These are phyloP conservation scores for Galleria mellonella DNA, from an alignment of 1,140 invertebrate genomes.

Conservation along the genomic window DNA sequence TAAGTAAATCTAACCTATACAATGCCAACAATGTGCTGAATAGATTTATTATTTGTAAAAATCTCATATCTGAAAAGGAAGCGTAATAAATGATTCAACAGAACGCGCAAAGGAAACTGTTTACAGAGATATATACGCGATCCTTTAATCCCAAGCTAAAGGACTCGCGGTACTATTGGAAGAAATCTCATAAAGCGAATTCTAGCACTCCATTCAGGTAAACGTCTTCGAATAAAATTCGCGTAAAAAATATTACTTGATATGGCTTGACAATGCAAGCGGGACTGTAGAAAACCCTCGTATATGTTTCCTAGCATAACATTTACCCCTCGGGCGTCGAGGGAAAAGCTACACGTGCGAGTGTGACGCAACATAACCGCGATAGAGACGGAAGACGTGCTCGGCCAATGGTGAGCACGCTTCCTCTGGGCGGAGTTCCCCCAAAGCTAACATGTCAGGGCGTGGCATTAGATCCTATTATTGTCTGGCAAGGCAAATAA, in stretches of 20 bases:
- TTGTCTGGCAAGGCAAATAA: constrained; percentile 72
- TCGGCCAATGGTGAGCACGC: constrained; percentile 38
- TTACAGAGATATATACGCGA: constrained; percentile 46
- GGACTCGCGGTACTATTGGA: constrained; percentile 44
- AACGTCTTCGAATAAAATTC: constrained; percentile 56
- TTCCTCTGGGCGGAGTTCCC: constrained; percentile 37
- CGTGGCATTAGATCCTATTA: constrained; percentile 70
- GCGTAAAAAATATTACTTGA: constrained; percentile 65
- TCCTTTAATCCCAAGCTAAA: constrained; percentile 53
- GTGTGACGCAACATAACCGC: constrained; percentile 9
- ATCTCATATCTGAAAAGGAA: constrained; percentile 1
- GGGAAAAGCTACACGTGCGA: constrained; percentile 60
- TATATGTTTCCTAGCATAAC: constrained; percentile 71
- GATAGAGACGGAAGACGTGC: constrained; percentile 21
- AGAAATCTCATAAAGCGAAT: constrained; percentile 71
- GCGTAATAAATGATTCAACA: constrained; percentile 26
- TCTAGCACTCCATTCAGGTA: constrained; percentile 66
- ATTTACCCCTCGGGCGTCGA: constrained; percentile 69
- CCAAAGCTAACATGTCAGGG: constrained; percentile 70
- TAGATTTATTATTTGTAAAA: too few relatives aligned
- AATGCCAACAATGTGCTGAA: too few relatives aligned
- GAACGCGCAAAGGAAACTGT: constrained; percentile 48
- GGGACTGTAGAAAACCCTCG: constrained; percentile 57
- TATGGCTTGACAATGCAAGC: constrained; percentile 53
- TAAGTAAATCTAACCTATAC: too few relatives aligned